These are phyloP conservation scores for Cordilura impudica DNA, from an alignment of 2,888 invertebrate species.

Conservation along the genomic window DNA sequence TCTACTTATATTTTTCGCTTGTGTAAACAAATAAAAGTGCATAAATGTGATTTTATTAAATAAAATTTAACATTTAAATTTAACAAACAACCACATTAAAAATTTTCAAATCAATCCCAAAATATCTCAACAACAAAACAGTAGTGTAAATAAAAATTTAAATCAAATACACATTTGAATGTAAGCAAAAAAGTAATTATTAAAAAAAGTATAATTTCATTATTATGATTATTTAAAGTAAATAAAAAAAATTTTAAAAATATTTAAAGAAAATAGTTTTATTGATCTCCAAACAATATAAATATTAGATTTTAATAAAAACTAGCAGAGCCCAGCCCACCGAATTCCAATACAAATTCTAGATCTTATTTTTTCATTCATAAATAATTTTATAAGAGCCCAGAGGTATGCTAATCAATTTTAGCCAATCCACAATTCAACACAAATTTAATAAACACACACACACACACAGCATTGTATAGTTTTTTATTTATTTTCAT, in stretches of 20 bases:
- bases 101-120: slow-evolving; percentile 42
- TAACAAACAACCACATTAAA: slow-evolving; percentile 18
- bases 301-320: too few relatives aligned
- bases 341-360: too few relatives aligned
- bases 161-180: slow-evolving; percentile 50
- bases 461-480: too few relatives aligned
- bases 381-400: too few relatives aligned
- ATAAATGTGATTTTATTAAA: slow-evolving; percentile 76
- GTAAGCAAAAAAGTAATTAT: slow-evolving; percentile 58
- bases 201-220: slow-evolving; percentile 47
- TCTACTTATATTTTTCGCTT: slow-evolving; percentile 58
- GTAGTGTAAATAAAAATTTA: slow-evolving; percentile 44
- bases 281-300: too few relatives aligned
- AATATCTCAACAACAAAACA: slow-evolving; percentile 17
- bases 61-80: slow-evolving; percentile 68
- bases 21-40: slow-evolving; percentile 67
- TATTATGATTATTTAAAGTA: slow-evolving; percentile 55
- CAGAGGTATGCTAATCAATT: too few relatives aligned
- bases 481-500: too few relatives aligned
- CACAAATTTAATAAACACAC: too few relatives aligned
- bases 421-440: too few relatives aligned
- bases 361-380: too few relatives aligned
- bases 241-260: slow-evolving; percentile 37
- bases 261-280: not conserved
- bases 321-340: too few relatives aligned